These are phyloP conservation scores for Tachysurus fulvidraco DNA, from an alignment of 2,113 vertebrate genomes.

Conservation along the genomic window DNA sequence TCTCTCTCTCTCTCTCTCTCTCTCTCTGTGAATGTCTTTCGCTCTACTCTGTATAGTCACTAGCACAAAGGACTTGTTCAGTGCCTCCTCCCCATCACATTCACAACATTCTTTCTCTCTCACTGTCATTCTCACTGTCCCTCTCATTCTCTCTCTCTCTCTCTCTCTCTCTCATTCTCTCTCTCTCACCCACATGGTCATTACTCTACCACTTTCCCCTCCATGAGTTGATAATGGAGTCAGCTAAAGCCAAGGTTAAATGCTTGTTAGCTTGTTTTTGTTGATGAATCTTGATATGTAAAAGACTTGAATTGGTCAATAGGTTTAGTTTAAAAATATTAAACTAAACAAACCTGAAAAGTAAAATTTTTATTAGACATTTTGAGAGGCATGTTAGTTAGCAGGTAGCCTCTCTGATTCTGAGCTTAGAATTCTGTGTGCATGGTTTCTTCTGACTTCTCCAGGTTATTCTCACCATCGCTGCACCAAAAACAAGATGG, in stretches of 20 bases:
- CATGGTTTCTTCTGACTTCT: background rate
- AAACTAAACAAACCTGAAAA: background rate
- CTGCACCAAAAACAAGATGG: too few species aligned
- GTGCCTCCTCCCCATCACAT: background rate
- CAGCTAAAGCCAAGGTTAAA: background rate
- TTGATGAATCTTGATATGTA: background rate
- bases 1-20: background rate
- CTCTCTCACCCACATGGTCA: background rate
- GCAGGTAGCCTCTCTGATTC: background rate
- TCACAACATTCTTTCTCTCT: conserved; percentile 7
- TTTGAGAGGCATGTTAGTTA: background rate
- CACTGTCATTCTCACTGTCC: background rate
- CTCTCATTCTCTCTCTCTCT: background rate
- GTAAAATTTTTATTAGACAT: background rate
- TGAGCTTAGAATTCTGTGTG: background rate
- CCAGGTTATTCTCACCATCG: background rate
- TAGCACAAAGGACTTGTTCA: conserved; percentile 31
- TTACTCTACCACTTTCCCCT: background rate
- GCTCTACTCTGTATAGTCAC: background rate
- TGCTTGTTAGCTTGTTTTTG: background rate
- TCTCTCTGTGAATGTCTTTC: background rate
- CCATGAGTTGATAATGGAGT: background rate
- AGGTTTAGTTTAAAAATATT: background rate
- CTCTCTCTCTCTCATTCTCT: background rate
- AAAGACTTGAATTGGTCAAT: background rate